Conservation (phyloP, 1,140 invertebrate species). For the Drosophila tropicalis region DNA sequence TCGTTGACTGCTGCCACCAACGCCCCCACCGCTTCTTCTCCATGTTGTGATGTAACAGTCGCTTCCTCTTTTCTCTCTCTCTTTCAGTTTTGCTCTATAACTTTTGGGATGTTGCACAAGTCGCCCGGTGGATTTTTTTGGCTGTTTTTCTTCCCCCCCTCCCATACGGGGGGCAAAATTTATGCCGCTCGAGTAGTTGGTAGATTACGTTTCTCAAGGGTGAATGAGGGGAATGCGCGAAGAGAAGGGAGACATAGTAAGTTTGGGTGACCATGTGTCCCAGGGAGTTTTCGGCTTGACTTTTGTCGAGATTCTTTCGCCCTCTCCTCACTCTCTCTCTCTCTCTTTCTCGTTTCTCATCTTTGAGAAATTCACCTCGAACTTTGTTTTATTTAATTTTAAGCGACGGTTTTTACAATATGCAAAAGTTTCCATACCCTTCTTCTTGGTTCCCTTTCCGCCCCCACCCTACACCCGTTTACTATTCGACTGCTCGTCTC, state of each 20-base stretch:
- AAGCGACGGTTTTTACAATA: constrained; percentile 50
- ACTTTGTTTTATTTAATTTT: constrained; percentile 65
- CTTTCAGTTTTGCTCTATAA: constrained; percentile 19
- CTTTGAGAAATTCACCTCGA: constrained; percentile 34
- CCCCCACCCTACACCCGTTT: background rate
- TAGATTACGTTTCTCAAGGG: constrained; percentile 28
- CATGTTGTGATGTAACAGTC: constrained; percentile 37
- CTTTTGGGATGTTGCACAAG: constrained; percentile 59
- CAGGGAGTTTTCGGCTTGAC: constrained; percentile 48
- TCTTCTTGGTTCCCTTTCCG: background rate
- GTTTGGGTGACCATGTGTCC: constrained; percentile 4
- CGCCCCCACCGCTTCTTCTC: background rate
- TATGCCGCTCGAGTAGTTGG: constrained; percentile 49
- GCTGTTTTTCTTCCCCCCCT: constrained; percentile 7
- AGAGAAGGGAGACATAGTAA: background rate
- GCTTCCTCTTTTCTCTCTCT: background rate
- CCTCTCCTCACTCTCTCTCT: background rate
- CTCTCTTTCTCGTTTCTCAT: background rate
- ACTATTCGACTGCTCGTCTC: background rate
- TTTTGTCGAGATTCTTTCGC: constrained; percentile 43
- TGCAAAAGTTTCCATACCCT: constrained; percentile 44
- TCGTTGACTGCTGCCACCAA: background rate
- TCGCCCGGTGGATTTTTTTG: constrained; percentile 21
- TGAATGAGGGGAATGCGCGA: background rate
- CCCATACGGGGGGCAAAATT: constrained; percentile 28